These are phyloP conservation scores for Scytalopus superciliaris DNA, from an alignment of 2,113 vertebrate genomes.

Conservation along the genomic window DNA sequence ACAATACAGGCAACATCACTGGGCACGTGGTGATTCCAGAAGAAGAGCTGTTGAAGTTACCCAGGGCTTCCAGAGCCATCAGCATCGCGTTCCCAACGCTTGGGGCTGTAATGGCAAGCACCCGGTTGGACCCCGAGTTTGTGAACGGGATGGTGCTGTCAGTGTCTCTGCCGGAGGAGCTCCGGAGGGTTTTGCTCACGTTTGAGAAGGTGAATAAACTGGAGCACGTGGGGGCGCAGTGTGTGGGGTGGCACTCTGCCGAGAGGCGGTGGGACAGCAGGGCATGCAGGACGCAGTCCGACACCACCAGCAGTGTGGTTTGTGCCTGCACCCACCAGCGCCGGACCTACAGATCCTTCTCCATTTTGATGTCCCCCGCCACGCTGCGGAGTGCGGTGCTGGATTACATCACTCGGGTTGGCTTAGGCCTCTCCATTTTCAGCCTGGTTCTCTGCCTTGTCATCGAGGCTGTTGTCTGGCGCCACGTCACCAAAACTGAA, in stretches of 20 bases:
- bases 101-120: conserved; percentile 74
- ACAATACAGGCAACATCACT: neutral
- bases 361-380: conserved; percentile 82
- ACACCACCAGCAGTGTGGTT: neutral
- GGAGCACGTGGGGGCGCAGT: conserved; percentile 48
- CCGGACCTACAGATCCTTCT: conserved; percentile 76
- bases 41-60: conserved; percentile 44
- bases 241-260: conserved; percentile 82
- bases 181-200: conserved; percentile 58
- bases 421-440: conserved; percentile 81
- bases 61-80: conserved; percentile 47
- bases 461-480: conserved; percentile 83
- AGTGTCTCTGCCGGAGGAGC: conserved; percentile 56
- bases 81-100: conserved; percentile 71
- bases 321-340: conserved; percentile 77
- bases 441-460: conserved; percentile 81
- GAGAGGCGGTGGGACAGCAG: conserved; percentile 75
- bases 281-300: conserved; percentile 31
- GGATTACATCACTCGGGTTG: conserved; percentile 74
- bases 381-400: neutral
- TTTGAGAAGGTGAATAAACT: conserved; percentile 73
- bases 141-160: conserved; percentile 77
- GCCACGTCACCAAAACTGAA: conserved; percentile 73
- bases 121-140: neutral
- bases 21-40: conserved; percentile 65